Evolutionary conservation across 2,888 invertebrate genomes (phyloP).

Genomic region (Rotaria socialis): DNA sequence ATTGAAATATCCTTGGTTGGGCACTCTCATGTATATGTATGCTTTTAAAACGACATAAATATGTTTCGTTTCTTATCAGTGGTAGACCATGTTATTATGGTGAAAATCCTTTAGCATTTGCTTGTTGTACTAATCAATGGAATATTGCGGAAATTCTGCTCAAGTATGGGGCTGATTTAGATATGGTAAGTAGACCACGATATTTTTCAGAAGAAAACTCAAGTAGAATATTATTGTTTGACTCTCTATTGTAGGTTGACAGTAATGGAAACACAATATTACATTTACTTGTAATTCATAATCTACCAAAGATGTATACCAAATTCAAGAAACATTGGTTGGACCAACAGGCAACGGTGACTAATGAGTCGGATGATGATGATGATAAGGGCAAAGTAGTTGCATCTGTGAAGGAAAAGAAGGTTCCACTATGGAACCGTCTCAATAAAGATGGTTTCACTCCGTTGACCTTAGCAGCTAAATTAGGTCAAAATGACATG

Average conservation of each 20-base stretch:
- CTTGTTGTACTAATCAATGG: constrained; percentile 34
- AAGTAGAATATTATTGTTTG: neutral
- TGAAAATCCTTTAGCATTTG: neutral
- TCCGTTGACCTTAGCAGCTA: constrained; percentile 85
- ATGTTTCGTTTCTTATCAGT: neutral
- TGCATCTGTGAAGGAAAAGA: neutral
- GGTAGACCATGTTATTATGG: constrained; percentile 22
- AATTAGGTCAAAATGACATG: constrained; percentile 81
- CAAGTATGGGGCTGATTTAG: neutral
- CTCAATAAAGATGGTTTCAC: constrained; percentile 74
- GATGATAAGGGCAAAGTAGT: neutral
- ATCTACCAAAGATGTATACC: neutral
- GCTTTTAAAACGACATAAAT: neutral
- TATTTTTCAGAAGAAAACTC: neutral
- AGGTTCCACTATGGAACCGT: constrained; percentile 14
- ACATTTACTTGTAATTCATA: neutral
- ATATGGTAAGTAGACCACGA: neutral
- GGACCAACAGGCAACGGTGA: neutral
- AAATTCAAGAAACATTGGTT: neutral
- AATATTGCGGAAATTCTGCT: neutral
- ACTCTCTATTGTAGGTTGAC: neutral
- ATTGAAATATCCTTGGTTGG: too few species aligned
- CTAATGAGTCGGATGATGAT: neutral
- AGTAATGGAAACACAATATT: neutral
- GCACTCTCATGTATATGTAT: too few species aligned